Evolutionary conservation across 2,888 invertebrate species (phyloP).

Genomic region (Dicroscelio sp.): DNA sequence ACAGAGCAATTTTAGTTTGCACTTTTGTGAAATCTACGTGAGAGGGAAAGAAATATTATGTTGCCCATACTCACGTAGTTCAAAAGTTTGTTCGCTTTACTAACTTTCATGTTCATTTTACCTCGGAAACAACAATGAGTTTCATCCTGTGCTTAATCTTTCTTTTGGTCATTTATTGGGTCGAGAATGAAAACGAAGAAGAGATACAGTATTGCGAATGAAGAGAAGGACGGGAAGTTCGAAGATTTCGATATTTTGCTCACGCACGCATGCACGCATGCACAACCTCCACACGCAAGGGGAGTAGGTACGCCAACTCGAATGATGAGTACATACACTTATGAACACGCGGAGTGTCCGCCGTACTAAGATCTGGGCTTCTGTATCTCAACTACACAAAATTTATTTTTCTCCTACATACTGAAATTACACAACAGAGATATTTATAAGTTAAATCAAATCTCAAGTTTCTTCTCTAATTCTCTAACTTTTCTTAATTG

Average conservation of each 20-base stretch:
- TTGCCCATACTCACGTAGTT: too few species aligned
- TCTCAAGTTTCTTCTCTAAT: too few species aligned
- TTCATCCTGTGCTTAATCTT: too few species aligned
- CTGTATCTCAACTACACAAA: constrained; percentile 41
- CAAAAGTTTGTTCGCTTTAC: too few species aligned
- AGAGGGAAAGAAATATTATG: too few species aligned
- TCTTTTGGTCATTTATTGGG: too few species aligned
- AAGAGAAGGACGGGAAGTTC: constrained; percentile 53
- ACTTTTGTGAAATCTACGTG: too few species aligned
- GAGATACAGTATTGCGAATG: constrained; percentile 45
- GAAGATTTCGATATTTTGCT: constrained; percentile 90
- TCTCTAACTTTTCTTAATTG: too few species aligned
- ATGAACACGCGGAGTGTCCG: constrained; percentile 40
- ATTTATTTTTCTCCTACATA: constrained; percentile 61
- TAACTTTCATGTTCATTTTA: too few species aligned
- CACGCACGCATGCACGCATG: constrained; percentile 90
- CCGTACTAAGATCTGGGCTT: constrained; percentile 47
- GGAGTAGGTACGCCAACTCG: constrained; percentile 79
- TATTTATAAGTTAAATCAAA: constrained; percentile 41
- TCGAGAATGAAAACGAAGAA: too few species aligned
- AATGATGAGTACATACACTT: constrained; percentile 69
- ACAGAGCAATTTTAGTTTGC: too few species aligned
- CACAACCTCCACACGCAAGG: constrained; percentile 88
- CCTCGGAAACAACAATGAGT: too few species aligned
- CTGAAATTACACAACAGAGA: constrained; percentile 48